Evolutionary conservation across 2,113 vertebrate genomes (phyloP), one percentile per base, ranked within the genome.

Genomic region (Phainopepla nitens): DNA sequence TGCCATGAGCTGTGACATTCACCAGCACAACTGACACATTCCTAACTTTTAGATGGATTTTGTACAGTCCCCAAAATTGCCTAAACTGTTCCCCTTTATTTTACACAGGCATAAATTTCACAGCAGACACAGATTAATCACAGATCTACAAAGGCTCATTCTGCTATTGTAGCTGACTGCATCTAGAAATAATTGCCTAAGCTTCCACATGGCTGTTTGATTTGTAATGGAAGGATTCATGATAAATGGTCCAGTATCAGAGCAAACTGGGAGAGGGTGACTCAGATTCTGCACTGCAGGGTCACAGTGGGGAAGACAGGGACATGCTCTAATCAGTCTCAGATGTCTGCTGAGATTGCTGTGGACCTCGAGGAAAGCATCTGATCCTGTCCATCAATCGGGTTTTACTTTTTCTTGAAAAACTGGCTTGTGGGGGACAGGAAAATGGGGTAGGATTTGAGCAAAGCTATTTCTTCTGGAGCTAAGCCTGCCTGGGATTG

Each of bases 201-300:
- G 90, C 73, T 21, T 9, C 66, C 58, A 41, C 71, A 80, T n/a
- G 92, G 92, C 88, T 92, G 87, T 16, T 81, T 53, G 82, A 68
- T 90, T 94, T 54, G 82, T 87, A 96, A 97, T 78, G 95, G 96
- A 94, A 97, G 41, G 76, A 81, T 39, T 68, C 13, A 15, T 50
- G 88, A 89, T 22, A 75, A 90, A 93, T 51, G 80, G 35, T 79
- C 51, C 72, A 21, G 49, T 78, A 65, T 61, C 77, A 53, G 62
- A 83, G 51, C 8, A 73, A 31, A 81, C 65, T 7, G 23, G 84
- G 82, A 68, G 58, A 70, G 1, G 2, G 42, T 76, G 95, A 90
- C 88, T 95, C 92, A 75, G 79, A 87, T 66, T 86, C 79, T 81
- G 56, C 57, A 28, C 33, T 3, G 27, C 65, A 77, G 24, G 39